Conservation (phyloP, 2,113 vertebrate species). For the Coregonus clupeaformis region DNA sequence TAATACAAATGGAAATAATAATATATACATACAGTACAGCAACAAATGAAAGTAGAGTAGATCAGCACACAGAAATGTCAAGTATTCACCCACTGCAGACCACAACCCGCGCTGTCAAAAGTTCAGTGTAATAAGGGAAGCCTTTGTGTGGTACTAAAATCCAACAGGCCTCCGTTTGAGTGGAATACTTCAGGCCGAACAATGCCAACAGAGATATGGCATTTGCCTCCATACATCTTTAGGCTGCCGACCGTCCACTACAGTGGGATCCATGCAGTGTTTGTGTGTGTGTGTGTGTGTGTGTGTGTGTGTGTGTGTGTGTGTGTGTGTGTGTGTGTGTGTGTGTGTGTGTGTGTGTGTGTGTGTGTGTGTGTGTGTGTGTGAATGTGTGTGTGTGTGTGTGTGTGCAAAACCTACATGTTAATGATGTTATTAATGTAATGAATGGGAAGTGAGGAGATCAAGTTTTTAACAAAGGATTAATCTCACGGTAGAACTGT, state of each 20-base stretch:
- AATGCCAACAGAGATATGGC: constrained; percentile 62
- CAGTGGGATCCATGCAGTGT: neutral
- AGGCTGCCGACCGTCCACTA: constrained; percentile 2
- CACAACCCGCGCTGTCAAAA: constrained; percentile 72
- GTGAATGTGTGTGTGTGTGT: neutral
- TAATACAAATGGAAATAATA: neutral
- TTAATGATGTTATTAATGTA: neutral
- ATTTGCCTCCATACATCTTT: constrained; percentile 36
- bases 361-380: too few relatives aligned
- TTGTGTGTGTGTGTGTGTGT: neutral
- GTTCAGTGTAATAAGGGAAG: constrained; percentile 71
- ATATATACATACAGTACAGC: constrained; percentile 38
- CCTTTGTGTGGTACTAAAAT: constrained; percentile 69
- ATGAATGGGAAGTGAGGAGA: neutral
- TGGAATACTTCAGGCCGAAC: constrained; percentile 54
- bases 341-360: too few relatives aligned
- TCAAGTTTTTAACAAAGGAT: neutral
- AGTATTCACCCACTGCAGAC: constrained; percentile 69
- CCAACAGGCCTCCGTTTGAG: constrained; percentile 61
- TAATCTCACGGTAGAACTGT: neutral
- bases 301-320: neutral
- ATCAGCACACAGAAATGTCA: constrained; percentile 72
- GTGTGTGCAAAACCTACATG: neutral
- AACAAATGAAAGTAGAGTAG: constrained; percentile 47
- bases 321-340: too few relatives aligned